Base-by-base conservation (phyloP, 2,113 vertebrate species). In the Cottus gobio region DNA sequence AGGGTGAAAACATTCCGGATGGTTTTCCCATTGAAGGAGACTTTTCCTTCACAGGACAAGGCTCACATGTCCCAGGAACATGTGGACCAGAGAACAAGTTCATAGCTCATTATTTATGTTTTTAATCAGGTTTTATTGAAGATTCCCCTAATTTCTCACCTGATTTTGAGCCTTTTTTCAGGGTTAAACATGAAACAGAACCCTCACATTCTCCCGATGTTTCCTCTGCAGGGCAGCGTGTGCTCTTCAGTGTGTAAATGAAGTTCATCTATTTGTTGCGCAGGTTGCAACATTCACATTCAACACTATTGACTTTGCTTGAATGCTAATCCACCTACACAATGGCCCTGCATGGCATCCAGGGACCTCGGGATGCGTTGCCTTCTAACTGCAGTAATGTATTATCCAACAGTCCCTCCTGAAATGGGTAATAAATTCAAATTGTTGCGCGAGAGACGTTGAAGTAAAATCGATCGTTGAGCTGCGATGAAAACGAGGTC, bases 381-480 rank as follows among this genome's bases (percentile, higher is more conserved):
- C 5, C 54, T 73, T 22, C 56, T 68, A 74, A 46, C 54, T 67
- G 48, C n/a, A 48, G 54, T 42, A 0, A 78, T 67, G 64, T 75
- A 31, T 52, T 52, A 20, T 6, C 31, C n/a, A 46, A 30, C 60
- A 56, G 10, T 68, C 4, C 15, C 7, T 30, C 6, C 50, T 13
- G 71, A 79, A 76, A 73, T 68, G 44, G 58, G 70, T 69, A 58
- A 76, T 52, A 71, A 65, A 52, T 71, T 79, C 13, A 11, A 66
- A 62, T 58, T 78, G 42, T 70, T 65, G 36, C 10, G 13, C 3
- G 6, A 72, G 64, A 44, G 58, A 80, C 48, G 16, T 31, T 46
- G 70, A 75, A 37, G 30, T 48, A 60, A 77, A 80, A 79, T 84
- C 30, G 30, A 84, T 84, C 24, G 68, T 54, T 60, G 79, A 70